Percentiles rank a stretch among this genome's conserved stretches.
These are phyloP conservation scores for Andrena bucephala DNA, from an alignment of 2,888 invertebrate genomes.

Conservation along the genomic window DNA sequence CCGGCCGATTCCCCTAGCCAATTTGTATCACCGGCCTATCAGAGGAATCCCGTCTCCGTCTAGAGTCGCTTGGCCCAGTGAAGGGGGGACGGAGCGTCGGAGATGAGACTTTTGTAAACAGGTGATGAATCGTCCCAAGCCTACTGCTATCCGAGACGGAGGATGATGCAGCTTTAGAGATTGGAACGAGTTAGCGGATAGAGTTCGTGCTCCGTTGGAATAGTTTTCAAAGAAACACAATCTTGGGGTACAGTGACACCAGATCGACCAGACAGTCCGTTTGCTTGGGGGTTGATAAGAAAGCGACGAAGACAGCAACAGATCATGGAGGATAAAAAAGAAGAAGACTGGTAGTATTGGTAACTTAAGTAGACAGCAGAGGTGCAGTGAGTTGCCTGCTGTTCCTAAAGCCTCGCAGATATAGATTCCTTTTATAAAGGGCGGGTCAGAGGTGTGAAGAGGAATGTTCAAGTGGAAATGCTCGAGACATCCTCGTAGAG, in stretches of 20 bases:
- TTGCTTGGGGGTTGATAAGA: no score
- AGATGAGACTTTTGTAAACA: background rate
- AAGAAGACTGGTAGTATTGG: no score
- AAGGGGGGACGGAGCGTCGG: background rate
- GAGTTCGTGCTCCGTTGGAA: no score
- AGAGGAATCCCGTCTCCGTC: slow-evolving; percentile 24
- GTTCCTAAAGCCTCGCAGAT: no score
- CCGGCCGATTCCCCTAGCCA: slow-evolving; percentile 23
- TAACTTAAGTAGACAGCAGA: background rate
- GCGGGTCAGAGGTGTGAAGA: background rate
- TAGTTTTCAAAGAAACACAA: no score
- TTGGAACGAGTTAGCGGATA: background rate
- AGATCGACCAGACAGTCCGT: no score
- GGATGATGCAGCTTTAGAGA: slow-evolving; percentile 2
- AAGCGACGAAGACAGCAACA: no score
- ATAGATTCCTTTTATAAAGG: no score
- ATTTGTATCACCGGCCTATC: slow-evolving; percentile 40
- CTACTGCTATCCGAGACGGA: background rate
- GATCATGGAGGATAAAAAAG: no score
- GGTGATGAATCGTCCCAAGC: slow-evolving; percentile 1
- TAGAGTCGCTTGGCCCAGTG: background rate
- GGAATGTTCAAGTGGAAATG: background rate
- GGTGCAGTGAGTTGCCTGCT: no score
- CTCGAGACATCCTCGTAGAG: no score
- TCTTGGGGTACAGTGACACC: no score